These are phyloP conservation scores for Mastomys coucha DNA, from an alignment of 2,113 vertebrate species.

Conservation along the genomic window DNA sequence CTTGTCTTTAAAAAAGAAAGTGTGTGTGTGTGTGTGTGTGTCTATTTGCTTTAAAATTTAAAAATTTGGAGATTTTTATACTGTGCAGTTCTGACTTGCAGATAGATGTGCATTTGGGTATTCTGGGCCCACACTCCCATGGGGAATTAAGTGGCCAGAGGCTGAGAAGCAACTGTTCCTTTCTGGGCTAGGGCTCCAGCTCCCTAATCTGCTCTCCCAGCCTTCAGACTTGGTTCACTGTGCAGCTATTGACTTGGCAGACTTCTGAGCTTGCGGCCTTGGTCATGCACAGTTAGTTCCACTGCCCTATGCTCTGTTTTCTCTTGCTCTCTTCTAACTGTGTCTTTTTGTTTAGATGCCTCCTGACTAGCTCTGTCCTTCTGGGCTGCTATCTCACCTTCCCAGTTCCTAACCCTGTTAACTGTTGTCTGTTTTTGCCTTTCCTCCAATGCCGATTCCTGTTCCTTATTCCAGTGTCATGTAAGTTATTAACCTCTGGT, in stretches of 20 bases:
- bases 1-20: background rate
- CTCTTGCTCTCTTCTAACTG: slow-evolving; percentile 71
- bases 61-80: background rate
- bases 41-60: background rate
- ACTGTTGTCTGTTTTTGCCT: slow-evolving; percentile 93
- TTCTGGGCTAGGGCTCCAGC: background rate
- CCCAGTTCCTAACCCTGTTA: slow-evolving; percentile 91
- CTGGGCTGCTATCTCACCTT: slow-evolving; percentile 78
- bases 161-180: background rate
- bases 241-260: background rate
- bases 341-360: slow-evolving; percentile 83
- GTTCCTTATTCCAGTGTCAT: slow-evolving; percentile 99
- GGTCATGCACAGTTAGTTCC: background rate
- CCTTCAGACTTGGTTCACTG: background rate
- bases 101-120: background rate
- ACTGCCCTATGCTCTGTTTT: slow-evolving; percentile 59
- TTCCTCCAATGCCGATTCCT: slow-evolving; percentile 93
- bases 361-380: slow-evolving; percentile 82
- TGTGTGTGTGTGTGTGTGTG: no score
- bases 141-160: background rate
- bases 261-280: slow-evolving; percentile 30
- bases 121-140: background rate
- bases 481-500: slow-evolving; percentile 94
- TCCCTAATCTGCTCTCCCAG: background rate
- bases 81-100: slow-evolving; percentile 11